Percentiles rank a stretch among this genome's conserved stretches.
These are phyloP conservation scores for Mesochorus sp. DNA, from an alignment of 2,888 invertebrate species.

Conservation along the genomic window DNA sequence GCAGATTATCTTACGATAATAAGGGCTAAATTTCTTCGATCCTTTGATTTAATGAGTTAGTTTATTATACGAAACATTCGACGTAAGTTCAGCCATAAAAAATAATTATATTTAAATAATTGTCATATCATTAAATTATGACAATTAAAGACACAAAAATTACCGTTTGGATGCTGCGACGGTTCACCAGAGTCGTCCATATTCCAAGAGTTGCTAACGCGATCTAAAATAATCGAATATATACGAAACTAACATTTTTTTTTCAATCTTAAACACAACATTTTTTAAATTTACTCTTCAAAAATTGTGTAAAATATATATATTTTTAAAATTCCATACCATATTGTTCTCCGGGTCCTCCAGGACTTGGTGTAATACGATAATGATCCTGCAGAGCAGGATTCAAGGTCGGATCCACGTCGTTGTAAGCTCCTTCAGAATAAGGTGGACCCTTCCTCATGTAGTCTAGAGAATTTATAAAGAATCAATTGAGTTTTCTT, in stretches of 20 bases:
- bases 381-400: conserved; percentile 83
- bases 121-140: too few species aligned
- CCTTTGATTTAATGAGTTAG: too few species aligned
- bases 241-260: too few species aligned
- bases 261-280: conserved; percentile 54
- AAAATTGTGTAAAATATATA: neutral
- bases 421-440: conserved; percentile 86
- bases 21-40: neutral
- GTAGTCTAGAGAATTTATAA: conserved; percentile 83
- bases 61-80: too few species aligned
- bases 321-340: conserved; percentile 72
- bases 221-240: too few species aligned
- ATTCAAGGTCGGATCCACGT: conserved; percentile 83
- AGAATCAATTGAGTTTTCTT: neutral
- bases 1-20: neutral
- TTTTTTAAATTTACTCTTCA: neutral
- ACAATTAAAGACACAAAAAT: neutral
- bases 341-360: conserved; percentile 85
- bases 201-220: conserved; percentile 82
- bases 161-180: conserved; percentile 81
- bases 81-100: too few species aligned
- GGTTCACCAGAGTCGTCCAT: conserved; percentile 81
- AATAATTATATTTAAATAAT: too few species aligned
- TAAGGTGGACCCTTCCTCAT: conserved; percentile 83
- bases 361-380: conserved; percentile 87